Percentiles rank a stretch among this genome's conserved stretches.
phyloP scores from a whole-genome alignment of 1,140 invertebrate species.

The Holotrichia oblita region DNA sequence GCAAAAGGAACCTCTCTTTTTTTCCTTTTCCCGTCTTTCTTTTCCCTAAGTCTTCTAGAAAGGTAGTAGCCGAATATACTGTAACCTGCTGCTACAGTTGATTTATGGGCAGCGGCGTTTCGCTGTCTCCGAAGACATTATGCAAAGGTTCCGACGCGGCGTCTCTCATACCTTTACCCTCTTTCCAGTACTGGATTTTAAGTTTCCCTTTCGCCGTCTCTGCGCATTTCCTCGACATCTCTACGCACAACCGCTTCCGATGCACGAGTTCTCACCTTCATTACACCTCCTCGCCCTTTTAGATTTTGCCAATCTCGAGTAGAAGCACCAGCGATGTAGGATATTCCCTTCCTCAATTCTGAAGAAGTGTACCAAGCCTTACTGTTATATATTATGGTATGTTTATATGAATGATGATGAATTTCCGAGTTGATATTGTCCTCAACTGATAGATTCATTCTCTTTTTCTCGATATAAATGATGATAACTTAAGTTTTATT shows the following conservation, averaged over 20 bases:
- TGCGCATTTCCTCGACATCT: slow-evolving; percentile 14
- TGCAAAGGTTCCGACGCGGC: slow-evolving; percentile 32
- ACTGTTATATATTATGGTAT: too few relatives aligned
- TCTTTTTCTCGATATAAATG: too few relatives aligned
- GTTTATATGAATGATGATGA: too few relatives aligned
- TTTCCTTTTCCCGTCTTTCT: background rate
- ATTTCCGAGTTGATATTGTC: too few relatives aligned
- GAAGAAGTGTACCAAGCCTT: background rate
- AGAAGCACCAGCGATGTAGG: background rate
- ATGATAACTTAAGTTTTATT: too few relatives aligned
- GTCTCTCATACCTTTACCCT: background rate
- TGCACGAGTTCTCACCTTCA: slow-evolving; percentile 4
- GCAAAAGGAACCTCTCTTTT: background rate
- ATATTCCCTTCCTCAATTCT: background rate
- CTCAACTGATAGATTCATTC: too few relatives aligned
- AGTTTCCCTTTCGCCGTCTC: background rate
- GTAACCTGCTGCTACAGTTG: background rate
- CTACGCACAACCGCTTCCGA: background rate
- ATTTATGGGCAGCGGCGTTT: slow-evolving; percentile 37
- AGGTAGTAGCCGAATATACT: slow-evolving; percentile 3
- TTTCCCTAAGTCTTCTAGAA: background rate
- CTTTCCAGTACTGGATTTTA: background rate
- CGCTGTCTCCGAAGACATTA: slow-evolving; percentile 39
- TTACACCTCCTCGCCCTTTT: background rate
- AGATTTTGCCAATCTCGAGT: too few relatives aligned